A percentile compares a stretch with the other conserved stretches of the same genome.
These are phyloP conservation scores for Ia io DNA, from an alignment of 2,113 vertebrate genomes.

Conservation along the genomic window DNA sequence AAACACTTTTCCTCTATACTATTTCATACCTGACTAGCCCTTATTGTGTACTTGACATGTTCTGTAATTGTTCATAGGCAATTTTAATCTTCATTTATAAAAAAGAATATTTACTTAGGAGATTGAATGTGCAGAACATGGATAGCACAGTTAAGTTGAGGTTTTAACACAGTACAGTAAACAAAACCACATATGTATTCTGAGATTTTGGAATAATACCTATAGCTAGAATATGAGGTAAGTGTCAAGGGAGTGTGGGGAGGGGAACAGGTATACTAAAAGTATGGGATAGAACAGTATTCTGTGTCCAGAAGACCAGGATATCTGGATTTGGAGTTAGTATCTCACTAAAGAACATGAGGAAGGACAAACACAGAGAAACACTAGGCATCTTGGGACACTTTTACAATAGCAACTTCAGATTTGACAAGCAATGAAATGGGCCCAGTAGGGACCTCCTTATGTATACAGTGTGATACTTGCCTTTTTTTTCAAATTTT, in stretches of 20 bases:
- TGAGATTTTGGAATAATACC: background rate
- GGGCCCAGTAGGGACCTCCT: background rate
- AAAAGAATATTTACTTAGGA: conserved; percentile 21
- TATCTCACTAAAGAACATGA: background rate
- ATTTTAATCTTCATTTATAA: conserved; percentile 63
- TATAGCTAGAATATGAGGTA: background rate
- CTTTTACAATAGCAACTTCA: background rate
- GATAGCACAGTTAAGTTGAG: background rate
- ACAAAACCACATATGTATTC: background rate
- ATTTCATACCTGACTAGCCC: conserved; percentile 72
- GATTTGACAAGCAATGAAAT: background rate
- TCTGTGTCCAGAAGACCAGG: background rate
- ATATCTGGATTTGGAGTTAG: background rate
- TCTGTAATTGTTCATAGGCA: conserved; percentile 70
- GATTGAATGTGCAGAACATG: background rate
- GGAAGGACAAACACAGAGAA: background rate
- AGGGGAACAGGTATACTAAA: background rate
- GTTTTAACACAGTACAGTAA: background rate
- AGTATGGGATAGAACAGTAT: background rate
- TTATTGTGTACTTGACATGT: conserved; percentile 65
- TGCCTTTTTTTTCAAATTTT: background rate
- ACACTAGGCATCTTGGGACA: background rate
- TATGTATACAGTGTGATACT: background rate
- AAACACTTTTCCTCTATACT: conserved; percentile 60
- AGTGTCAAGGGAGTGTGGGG: too few relatives aligned